Base-by-base conservation (phyloP, 2,797 vertebrate species). In the Merluccius polli region DNA sequence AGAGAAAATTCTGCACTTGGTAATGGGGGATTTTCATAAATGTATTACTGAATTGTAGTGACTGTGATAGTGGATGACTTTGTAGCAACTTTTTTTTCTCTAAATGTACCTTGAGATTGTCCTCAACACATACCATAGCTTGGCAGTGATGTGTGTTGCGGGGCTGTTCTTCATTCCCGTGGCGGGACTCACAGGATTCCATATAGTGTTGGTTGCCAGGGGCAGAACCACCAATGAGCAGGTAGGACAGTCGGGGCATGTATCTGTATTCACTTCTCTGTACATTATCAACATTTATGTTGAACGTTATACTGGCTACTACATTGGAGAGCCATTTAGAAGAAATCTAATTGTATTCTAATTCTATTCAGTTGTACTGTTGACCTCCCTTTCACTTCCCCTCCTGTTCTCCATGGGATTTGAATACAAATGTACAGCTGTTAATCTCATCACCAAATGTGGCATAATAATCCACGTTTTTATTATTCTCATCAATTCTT, bases 201-300 rank as follows among this genome's bases (percentile, higher is more conserved):
- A 99, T 1, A 94, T 99, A 71, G 98, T 99, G 81, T 93, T 99
- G 13, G 98, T 99, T 91, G 97, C 97, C 63, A 94, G 98, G 85
- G 98, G 98, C 72, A 94, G 98, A 48, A 99, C 97, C 7, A 99
- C 98, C 78, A 99, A 99, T 0, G 97, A 99, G 73, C 98, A 99
- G 95, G 98, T 97, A 78, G 24, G 63, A 77, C 24, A 59, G 18
- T 10, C 4, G 36, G 36, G 36, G 44, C 41, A 16, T 4, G 2
- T 44, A 41, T 9, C 38, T 41, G 6, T 41, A 41, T 9, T 41
- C 38, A 48, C 41, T 2, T 18, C 41, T 48, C 16, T 48, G 41
- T 48, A 48, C 41, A 18, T 48, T 48, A 48, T 48, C 41, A 48
- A 16, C 13, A 1, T 48, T 1, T 16, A 16, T 1, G 41, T 1